A percentile compares a stretch with the other conserved stretches of the same genome.
Evolutionary conservation across 2,797 vertebrate species (phyloP).

Genomic region (Acestrorhynchus altus): DNA sequence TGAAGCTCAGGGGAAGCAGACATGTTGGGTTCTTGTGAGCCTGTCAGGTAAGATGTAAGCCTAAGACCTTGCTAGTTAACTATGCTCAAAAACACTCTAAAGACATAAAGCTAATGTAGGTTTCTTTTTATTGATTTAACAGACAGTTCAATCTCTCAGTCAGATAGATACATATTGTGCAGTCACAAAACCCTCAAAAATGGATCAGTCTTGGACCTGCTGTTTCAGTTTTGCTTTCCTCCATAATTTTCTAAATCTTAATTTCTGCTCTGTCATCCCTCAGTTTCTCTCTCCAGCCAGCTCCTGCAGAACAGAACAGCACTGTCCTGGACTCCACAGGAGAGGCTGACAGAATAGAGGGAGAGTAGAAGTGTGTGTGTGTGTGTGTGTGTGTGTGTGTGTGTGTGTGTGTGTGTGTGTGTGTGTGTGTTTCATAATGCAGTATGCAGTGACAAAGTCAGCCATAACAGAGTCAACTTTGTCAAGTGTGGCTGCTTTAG

Average conservation of each 20-base stretch:
- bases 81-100: too few species aligned
- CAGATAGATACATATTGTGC: neutral
- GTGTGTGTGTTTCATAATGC: slow-evolving; percentile 21
- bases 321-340: neutral
- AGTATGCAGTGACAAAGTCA: neutral
- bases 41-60: too few species aligned
- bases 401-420: slow-evolving; percentile 9
- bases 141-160: too few species aligned
- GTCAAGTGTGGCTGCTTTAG: neutral
- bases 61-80: too few species aligned
- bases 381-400: slow-evolving; percentile 29
- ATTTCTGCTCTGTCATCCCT: neutral
- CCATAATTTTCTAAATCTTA: neutral
- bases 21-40: too few species aligned
- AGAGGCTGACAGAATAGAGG: neutral
- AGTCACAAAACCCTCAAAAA: neutral
- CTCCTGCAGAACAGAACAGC: neutral
- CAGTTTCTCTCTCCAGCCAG: neutral
- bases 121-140: too few species aligned
- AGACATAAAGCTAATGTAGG: too few species aligned
- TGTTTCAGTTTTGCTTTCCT: neutral
- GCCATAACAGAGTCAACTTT: neutral
- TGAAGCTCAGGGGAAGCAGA: too few species aligned
- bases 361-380: slow-evolving; percentile 14
- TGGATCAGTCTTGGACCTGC: neutral